Conservation (phyloP, 2,888 invertebrate genomes). For the Perithous albicinctus region DNA sequence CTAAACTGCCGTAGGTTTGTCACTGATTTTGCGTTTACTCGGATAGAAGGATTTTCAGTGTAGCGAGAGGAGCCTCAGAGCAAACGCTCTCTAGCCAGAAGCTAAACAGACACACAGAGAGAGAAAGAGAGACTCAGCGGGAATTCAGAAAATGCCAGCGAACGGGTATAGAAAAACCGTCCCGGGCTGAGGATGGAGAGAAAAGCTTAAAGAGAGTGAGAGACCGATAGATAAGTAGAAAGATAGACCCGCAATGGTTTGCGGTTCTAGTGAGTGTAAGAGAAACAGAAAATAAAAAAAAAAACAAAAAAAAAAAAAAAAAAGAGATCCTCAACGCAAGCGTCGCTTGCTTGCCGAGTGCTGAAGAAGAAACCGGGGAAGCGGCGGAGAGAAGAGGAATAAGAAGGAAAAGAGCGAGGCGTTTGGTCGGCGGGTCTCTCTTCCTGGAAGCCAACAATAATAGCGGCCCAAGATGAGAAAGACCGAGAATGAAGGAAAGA, state of each 20-base stretch:
- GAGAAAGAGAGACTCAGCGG: conserved; percentile 47
- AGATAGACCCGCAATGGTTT: conserved; percentile 45
- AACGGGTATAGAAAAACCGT: conserved; percentile 59
- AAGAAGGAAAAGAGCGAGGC: conserved; percentile 74
- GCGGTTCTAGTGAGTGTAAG: conserved; percentile 1
- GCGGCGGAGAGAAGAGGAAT: conserved; percentile 66
- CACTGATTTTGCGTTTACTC: neutral
- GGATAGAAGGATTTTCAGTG: neutral
- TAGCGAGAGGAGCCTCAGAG: neutral
- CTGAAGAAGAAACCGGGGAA: conserved; percentile 47
- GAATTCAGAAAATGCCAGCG: conserved; percentile 63
- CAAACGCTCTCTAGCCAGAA: neutral
- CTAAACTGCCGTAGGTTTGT: neutral
- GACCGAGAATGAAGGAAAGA: conserved; percentile 61
- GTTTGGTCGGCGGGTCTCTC: conserved; percentile 76
- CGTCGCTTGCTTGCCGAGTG: conserved; percentile 17
- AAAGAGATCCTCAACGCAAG: conserved; percentile 19
- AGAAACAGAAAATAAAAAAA: conserved; percentile 6
- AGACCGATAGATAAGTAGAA: conserved; percentile 54
- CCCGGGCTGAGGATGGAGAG: conserved; percentile 9
- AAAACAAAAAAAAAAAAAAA: neutral
- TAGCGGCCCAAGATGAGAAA: conserved; percentile 74
- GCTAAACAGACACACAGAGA: too few relatives aligned
- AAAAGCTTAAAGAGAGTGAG: conserved; percentile 2
- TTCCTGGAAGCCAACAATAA: conserved; percentile 81